Conservation (phyloP, 2,113 vertebrate species). For the Stictonetta naevosa region DNA sequence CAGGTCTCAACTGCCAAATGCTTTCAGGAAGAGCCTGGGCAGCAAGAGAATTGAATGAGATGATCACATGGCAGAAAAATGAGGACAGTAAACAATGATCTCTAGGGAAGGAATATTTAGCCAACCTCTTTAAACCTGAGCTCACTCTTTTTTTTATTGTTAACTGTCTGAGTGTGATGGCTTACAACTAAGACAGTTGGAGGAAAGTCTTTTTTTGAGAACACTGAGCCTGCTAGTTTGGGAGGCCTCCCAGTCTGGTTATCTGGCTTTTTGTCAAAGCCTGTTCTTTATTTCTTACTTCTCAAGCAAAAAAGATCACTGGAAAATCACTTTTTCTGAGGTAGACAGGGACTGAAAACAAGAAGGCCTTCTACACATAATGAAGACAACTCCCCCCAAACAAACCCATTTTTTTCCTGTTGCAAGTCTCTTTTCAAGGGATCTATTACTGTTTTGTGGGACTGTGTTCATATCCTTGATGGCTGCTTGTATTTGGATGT, state of each 20-base stretch:
- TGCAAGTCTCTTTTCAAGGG: slow-evolving; percentile 38
- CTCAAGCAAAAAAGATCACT: not conserved
- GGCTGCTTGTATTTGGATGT: slow-evolving; percentile 27
- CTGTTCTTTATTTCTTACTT: slow-evolving; percentile 38
- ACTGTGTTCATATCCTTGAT: not conserved
- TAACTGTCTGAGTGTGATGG: not conserved
- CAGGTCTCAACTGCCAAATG: slow-evolving; percentile 47
- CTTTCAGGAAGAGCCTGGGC: slow-evolving; percentile 44
- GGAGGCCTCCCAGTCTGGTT: slow-evolving; percentile 5
- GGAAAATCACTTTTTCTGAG: not conserved
- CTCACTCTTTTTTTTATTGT: slow-evolving; percentile 25
- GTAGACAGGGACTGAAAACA: not conserved
- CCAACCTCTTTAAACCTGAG: slow-evolving; percentile 56
- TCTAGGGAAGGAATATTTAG: slow-evolving; percentile 58
- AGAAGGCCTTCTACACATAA: not conserved
- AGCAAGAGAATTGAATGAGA: slow-evolving; percentile 51
- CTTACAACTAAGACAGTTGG: not conserved
- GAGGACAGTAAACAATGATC: slow-evolving; percentile 69
- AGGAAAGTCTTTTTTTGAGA: not conserved
- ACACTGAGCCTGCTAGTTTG: not conserved
- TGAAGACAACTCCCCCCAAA: not conserved
- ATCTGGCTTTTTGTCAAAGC: not conserved
- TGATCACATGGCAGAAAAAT: slow-evolving; percentile 71
- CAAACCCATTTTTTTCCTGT: not conserved
- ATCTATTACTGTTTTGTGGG: slow-evolving; percentile 6